phyloP scores from a whole-genome alignment of 1,140 invertebrate genomes.

The Diorhabda carinulata region DNA sequence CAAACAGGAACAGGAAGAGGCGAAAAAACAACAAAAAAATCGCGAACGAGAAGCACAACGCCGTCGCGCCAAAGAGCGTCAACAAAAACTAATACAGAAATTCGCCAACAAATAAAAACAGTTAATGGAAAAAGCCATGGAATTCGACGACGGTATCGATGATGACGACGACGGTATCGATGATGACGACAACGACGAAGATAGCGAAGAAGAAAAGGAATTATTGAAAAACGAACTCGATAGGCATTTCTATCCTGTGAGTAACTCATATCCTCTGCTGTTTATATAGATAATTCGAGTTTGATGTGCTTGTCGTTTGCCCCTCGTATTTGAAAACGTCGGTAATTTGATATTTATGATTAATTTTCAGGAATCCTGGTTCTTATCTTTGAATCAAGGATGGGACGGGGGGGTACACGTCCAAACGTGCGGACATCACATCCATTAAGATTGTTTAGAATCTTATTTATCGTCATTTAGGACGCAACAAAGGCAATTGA shows the following conservation, averaged over 20 bases:
- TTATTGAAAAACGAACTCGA: constrained; percentile 54
- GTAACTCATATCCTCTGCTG: constrained; percentile 19
- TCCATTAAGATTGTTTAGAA: constrained; percentile 89
- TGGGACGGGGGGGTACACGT: constrained; percentile 92
- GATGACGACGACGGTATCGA: constrained; percentile 15
- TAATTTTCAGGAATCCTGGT: constrained; percentile 62
- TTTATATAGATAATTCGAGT: no score
- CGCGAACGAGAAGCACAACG: constrained; percentile 76
- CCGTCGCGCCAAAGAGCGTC: constrained; percentile 78
- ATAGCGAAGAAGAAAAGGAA: constrained; percentile 47
- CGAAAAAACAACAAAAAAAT: constrained; percentile 66
- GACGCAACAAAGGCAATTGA: constrained; percentile 68
- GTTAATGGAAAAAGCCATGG: constrained; percentile 84
- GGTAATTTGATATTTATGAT: no score
- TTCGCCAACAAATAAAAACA: constrained; percentile 88
- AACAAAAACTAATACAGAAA: constrained; percentile 87
- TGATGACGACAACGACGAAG: constrained; percentile 12
- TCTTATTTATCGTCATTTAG: constrained; percentile 81
- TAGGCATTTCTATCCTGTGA: constrained; percentile 70
- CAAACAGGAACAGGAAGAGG: constrained; percentile 71
- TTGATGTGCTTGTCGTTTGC: no score
- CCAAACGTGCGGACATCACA: constrained; percentile 94
- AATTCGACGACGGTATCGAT: constrained; percentile 51
- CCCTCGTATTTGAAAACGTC: no score
- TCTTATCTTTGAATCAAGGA: constrained; percentile 79